Evolutionary conservation across 2,888 invertebrate species (phyloP), one percentile per base, ranked within the genome.

Genomic region (Eumacrocentrus americanus): DNA sequence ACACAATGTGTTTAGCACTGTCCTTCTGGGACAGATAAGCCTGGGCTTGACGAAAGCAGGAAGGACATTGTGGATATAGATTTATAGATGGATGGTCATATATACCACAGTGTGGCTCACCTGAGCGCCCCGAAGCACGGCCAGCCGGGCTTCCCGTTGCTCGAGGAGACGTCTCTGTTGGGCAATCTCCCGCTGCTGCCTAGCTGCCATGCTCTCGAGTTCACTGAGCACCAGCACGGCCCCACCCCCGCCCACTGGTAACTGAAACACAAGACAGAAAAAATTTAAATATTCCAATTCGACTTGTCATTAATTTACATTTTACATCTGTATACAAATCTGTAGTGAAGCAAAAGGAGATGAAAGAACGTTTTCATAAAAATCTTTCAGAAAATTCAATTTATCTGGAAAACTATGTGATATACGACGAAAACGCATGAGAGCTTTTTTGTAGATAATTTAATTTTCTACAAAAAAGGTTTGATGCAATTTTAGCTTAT

Each of bases 181-280:
- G 86, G 96, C 95, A 81, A 97, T 95, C 88, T 97, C 95, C 84
- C 95, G 92, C 86, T 97, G 96, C 86, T 98, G 98, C 79, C 95
- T 88, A 82, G 94, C 88, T 82, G 97, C 97, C 95, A 97, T 96
- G 83, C 95, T 95, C 87, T 95, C 95, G 86, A 97, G 91, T 88
- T 97, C 96, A 83, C 91, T 90, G 87, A 95, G 88, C 82, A 92
- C 92, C 87, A 92, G 87, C 90, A 90, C 90, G 87, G 90, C 90
- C 84, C 92, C 92, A 88, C 91, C 91, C 87, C 78, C 81, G 74
- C 81, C 80, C 76, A 80, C 80, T 77, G 91, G 91, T 91, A 92
- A 89, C 92, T 92, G 85, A 69, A 88, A 87, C 62, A 71, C 12
- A 25, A 25, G n/a, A 46, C 1, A 46, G 22, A 23, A 12, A 46